Conservation (phyloP, 2,888 invertebrate species). For the Ditylenchus weischeri region DNA sequence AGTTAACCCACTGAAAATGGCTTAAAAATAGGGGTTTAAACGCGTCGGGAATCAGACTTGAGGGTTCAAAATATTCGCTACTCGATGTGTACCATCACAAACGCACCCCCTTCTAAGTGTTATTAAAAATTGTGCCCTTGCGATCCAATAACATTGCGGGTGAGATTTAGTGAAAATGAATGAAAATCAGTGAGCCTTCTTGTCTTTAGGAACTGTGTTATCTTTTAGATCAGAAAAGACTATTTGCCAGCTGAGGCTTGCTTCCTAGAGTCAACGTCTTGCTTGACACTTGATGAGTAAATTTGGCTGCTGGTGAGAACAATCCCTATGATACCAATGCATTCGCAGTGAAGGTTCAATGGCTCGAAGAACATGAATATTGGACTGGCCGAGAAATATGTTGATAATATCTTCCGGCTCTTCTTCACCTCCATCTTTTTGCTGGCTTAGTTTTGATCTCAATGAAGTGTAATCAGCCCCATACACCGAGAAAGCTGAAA, state of each 20-base stretch:
- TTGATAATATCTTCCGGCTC: conserved; percentile 19
- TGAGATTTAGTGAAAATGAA: too few relatives aligned
- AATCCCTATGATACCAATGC: conserved; percentile 46
- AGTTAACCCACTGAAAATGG: too few relatives aligned
- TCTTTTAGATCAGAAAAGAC: conserved; percentile 43
- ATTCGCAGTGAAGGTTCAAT: conserved; percentile 53
- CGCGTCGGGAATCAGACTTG: too few relatives aligned
- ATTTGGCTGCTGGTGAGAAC: conserved; percentile 26
- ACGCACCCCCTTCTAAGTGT: too few relatives aligned
- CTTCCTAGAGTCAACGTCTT: conserved; percentile 49
- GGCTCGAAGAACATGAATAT: conserved; percentile 51
- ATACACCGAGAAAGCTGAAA: conserved; percentile 71
- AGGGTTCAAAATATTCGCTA: too few relatives aligned
- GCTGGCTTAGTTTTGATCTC: conserved; percentile 30
- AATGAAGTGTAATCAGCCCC: conserved; percentile 69
- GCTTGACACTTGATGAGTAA: conserved; percentile 32
- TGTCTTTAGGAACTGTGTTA: neutral
- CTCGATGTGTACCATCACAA: too few relatives aligned
- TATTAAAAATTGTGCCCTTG: too few relatives aligned
- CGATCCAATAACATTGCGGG: too few relatives aligned
- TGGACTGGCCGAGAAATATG: conserved; percentile 47
- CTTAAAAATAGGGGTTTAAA: too few relatives aligned
- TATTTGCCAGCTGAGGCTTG: conserved; percentile 52
- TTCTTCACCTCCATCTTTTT: conserved; percentile 1
- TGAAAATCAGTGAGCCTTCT: too few relatives aligned